Evolutionary conservation across 2,113 vertebrate species (phyloP), one percentile per base, ranked within the genome.

Genomic region (Notiomystis cincta): DNA sequence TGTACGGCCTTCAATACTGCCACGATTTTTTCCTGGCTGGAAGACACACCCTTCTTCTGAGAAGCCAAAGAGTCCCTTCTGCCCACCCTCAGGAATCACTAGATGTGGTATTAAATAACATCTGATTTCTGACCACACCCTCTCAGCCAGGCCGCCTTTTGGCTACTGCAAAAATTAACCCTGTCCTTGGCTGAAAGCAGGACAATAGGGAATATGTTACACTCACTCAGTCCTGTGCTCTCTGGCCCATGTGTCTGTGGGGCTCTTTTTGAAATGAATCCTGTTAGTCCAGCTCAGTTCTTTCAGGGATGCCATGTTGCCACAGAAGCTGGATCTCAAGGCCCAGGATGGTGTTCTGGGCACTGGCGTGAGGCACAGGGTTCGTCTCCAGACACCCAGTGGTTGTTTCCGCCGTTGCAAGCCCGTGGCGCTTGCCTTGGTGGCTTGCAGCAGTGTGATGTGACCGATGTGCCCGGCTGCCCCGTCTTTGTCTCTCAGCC

Each of bases 11-110:
- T 57, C 61, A 47, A 31, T 42, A 57, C 8, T 31, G 38, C 15
- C 62, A 19, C 11, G 15, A n/a, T 37, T 33, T 60, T 77, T 33
- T 23, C 11, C 37, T 14, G 38, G 8, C 11, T 0, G 0, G 45
- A 60, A 77, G 15, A 7, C 27, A 45, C 2, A 0, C 23, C 21
- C 7, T 44, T 58, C 11, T 40, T 75, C 51, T 57, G 17, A 58
- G 16, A 48, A 58, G 44, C 31, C 53, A 30, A 53, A 38, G 31
- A 31, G 27, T 60, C 11, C 17, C 44, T 44, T 50, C 31, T 0
- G 0, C 17, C 25, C 21, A 50, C 5, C 21, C 33, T 25, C 44
- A 57, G 7, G 44, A 50, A 51, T 8, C 4, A 44, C 14, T 27
- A 37, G 8, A 58, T 18, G 21, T 37, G 37, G 17, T 58, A 58